Evolutionary conservation across 2,797 vertebrate species (phyloP).

Genomic region (Periophthalmus magnuspinnatus): DNA sequence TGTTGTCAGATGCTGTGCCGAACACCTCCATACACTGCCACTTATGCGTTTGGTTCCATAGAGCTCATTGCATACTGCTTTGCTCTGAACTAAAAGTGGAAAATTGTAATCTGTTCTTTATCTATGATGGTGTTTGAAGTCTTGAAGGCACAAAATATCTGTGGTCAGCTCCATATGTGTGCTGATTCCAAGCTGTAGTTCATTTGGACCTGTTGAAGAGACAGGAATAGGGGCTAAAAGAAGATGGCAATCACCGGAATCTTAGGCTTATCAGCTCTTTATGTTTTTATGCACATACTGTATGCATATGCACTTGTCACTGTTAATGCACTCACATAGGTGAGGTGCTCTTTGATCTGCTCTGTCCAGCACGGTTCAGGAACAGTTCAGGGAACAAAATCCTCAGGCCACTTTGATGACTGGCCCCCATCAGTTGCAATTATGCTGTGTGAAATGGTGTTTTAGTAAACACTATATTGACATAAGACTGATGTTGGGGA

Average conservation of each 20-base stretch:
- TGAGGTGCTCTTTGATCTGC: slow-evolving; percentile 58
- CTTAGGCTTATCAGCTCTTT: slow-evolving; percentile 40
- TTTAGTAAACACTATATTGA: slow-evolving; percentile 28
- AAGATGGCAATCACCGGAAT: slow-evolving; percentile 41
- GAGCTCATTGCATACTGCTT: slow-evolving; percentile 52
- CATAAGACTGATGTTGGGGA: background rate
- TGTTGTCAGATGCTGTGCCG: slow-evolving; percentile 71
- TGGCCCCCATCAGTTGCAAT: slow-evolving; percentile 37
- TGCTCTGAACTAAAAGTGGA: slow-evolving; percentile 75
- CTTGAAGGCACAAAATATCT: slow-evolving; percentile 52
- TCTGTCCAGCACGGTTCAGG: slow-evolving; percentile 58
- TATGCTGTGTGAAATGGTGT: slow-evolving; percentile 32
- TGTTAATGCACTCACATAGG: slow-evolving; percentile 36
- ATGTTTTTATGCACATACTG: slow-evolving; percentile 47
- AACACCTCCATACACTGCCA: slow-evolving; percentile 62
- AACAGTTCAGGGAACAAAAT: slow-evolving; percentile 73
- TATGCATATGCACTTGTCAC: slow-evolving; percentile 36
- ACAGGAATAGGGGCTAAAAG: slow-evolving; percentile 42
- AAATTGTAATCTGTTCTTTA: slow-evolving; percentile 76
- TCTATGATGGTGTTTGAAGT: slow-evolving; percentile 70
- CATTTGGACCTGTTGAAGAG: slow-evolving; percentile 34
- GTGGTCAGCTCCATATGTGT: slow-evolving; percentile 47
- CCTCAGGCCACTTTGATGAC: slow-evolving; percentile 45
- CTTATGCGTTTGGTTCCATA: slow-evolving; percentile 66
- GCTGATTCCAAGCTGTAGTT: slow-evolving; percentile 29